phyloP scores from a whole-genome alignment of 2,797 vertebrate species.

The Chromis chromis region DNA sequence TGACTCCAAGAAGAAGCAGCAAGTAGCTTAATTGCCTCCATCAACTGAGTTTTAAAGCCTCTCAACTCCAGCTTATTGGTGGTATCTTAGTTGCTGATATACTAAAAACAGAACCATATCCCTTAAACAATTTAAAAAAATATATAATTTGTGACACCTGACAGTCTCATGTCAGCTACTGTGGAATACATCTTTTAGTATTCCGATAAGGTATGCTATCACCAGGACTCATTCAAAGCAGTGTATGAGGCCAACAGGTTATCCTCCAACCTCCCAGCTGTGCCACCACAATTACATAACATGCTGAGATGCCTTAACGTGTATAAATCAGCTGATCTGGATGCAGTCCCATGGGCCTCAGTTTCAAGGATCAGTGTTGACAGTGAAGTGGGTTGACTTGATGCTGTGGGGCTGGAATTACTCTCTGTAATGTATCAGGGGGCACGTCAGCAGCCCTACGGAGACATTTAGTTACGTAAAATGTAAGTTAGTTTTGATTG shows the following conservation, averaged over 20 bases:
- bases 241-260: slow-evolving; percentile 26
- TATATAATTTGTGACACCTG: no score
- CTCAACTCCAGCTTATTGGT: not conserved
- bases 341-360: slow-evolving; percentile 18
- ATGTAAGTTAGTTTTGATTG: slow-evolving; percentile 1
- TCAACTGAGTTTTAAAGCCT: no score
- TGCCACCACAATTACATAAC: slow-evolving; percentile 25
- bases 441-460: slow-evolving; percentile 1
- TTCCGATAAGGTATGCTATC: not conserved
- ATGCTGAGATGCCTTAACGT: slow-evolving; percentile 26
- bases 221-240: slow-evolving; percentile 19
- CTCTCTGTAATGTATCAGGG: slow-evolving; percentile 7
- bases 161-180: not conserved
- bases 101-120: no score
- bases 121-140: no score
- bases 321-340: slow-evolving; percentile 26
- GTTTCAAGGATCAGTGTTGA: slow-evolving; percentile 37
- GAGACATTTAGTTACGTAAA: slow-evolving; percentile 23
- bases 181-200: not conserved
- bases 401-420: slow-evolving; percentile 28
- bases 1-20: no score
- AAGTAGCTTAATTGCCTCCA: no score
- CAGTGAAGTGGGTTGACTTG: slow-evolving; percentile 34
- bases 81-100: not conserved
- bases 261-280: slow-evolving; percentile 12